phyloP scores from a whole-genome alignment of 2,888 invertebrate genomes.

The Nomada flava region DNA sequence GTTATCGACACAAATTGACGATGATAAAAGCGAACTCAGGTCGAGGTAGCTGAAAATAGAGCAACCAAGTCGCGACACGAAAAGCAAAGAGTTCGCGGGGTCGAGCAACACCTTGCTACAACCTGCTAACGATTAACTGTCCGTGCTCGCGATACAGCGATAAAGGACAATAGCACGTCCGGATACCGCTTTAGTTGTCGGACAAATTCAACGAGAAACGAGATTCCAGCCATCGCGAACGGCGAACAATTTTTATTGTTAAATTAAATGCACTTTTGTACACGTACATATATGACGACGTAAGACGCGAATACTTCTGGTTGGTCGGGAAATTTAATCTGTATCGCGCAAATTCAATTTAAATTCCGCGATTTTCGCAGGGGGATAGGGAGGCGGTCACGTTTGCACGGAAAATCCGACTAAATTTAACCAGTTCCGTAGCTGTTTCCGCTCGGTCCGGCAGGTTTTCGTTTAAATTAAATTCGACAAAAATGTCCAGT shows the following conservation, averaged over 20 bases:
- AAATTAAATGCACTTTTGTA: slow-evolving; percentile 44
- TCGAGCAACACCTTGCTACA: slow-evolving; percentile 47
- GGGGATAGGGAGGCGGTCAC: neutral
- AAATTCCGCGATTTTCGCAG: slow-evolving; percentile 38
- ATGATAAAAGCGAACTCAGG: neutral
- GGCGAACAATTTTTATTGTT: slow-evolving; percentile 16
- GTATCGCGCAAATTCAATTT: slow-evolving; percentile 34
- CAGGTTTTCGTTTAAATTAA: slow-evolving; percentile 23
- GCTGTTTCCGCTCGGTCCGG: neutral
- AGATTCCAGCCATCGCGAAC: slow-evolving; percentile 68
- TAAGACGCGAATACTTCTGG: slow-evolving; percentile 28
- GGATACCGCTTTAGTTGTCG: slow-evolving; percentile 62
- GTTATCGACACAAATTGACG: neutral
- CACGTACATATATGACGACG: neutral
- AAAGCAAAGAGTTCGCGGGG: slow-evolving; percentile 25
- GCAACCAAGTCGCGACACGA: slow-evolving; percentile 22
- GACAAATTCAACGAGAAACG: slow-evolving; percentile 72
- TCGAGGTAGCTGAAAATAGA: slow-evolving; percentile 20
- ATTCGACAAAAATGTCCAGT: slow-evolving; percentile 9
- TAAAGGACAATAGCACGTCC: slow-evolving; percentile 62
- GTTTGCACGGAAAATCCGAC: slow-evolving; percentile 7
- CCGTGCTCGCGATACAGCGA: slow-evolving; percentile 63
- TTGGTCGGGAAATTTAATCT: slow-evolving; percentile 29
- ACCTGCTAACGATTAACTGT: slow-evolving; percentile 71
- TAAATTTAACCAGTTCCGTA: neutral